A percentile compares a stretch with the other conserved stretches of the same genome.
Conservation (phyloP, 2,888 invertebrate species). For the Drosophila paracracens region DNA sequence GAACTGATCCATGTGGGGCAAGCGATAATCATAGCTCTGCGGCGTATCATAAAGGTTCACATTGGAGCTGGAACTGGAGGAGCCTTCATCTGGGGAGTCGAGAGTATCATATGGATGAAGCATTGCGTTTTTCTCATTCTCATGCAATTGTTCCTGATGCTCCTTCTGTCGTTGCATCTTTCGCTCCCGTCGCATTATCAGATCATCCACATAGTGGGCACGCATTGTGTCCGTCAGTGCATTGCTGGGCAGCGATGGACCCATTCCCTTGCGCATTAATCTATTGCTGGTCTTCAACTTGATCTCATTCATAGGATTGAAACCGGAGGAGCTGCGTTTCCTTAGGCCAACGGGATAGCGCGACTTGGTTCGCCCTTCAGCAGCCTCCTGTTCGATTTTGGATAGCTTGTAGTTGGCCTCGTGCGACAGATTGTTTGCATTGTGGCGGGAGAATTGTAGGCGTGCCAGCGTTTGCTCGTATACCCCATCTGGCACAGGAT, state of each 20-base stretch:
- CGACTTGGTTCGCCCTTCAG: constrained; percentile 51
- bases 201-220: constrained; percentile 57
- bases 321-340: constrained; percentile 53
- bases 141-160: constrained; percentile 1
- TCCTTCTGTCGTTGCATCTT: constrained; percentile 20
- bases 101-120: constrained; percentile 13
- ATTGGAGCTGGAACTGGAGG: not conserved
- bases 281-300: constrained; percentile 82
- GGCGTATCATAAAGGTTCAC: constrained; percentile 33
- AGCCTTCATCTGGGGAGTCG: not conserved
- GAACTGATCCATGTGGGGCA: constrained; percentile 46
- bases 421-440: constrained; percentile 82
- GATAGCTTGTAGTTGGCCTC: constrained; percentile 85
- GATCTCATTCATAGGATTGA: constrained; percentile 81
- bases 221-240: constrained; percentile 55
- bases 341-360: constrained; percentile 19
- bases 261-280: constrained; percentile 80
- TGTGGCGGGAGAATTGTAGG: constrained; percentile 29
- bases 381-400: constrained; percentile 83
- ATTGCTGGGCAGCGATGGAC: constrained; percentile 82
- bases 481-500: constrained; percentile 41
- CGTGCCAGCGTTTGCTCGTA: constrained; percentile 64
- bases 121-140: constrained; percentile 2
- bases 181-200: constrained; percentile 54
- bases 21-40: constrained; percentile 53